Percentiles rank a stretch among this genome's conserved stretches.
Conservation (phyloP, 2,888 invertebrate genomes). For the Monoplex corrugatus region DNA sequence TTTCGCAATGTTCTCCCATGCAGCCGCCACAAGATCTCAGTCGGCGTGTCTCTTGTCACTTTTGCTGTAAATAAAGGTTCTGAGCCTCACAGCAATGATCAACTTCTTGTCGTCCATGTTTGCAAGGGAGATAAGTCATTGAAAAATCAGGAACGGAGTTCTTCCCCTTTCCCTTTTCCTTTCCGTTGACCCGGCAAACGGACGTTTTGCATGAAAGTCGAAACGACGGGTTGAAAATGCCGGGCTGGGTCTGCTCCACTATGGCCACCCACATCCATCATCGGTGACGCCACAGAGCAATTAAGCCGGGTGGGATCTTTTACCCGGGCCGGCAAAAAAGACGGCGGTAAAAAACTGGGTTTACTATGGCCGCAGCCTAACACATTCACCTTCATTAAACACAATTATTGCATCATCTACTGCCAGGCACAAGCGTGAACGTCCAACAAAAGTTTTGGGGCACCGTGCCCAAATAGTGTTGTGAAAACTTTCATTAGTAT, state of each 20-base stretch:
- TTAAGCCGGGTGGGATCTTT: background rate
- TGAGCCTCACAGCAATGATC: constrained; percentile 7
- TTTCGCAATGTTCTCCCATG: too few relatives aligned
- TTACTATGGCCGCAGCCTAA: constrained; percentile 11
- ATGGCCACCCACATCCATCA: constrained; percentile 8
- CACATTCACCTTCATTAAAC: constrained; percentile 49
- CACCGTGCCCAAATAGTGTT: constrained; percentile 44
- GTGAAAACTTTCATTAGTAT: constrained; percentile 31
- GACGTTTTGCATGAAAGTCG: constrained; percentile 8
- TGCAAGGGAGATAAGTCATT: constrained; percentile 13
- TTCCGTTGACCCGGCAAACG: constrained; percentile 8
- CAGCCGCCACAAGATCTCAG: too few relatives aligned
- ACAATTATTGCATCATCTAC: constrained; percentile 50
- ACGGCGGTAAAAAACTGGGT: too few relatives aligned
- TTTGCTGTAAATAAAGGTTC: constrained; percentile 13
- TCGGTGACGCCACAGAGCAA: background rate
- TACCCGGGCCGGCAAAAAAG: background rate
- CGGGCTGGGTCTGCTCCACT: background rate
- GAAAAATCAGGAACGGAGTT: background rate
- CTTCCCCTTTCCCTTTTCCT: constrained; percentile 7
- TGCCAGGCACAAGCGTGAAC: constrained; percentile 36
- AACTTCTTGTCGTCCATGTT: background rate
- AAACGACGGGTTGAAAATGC: constrained; percentile 6
- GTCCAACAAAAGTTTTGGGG: constrained; percentile 48
- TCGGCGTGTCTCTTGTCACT: too few relatives aligned